phyloP scores from a whole-genome alignment of 2,888 invertebrate species.

The Folsomia candida region DNA sequence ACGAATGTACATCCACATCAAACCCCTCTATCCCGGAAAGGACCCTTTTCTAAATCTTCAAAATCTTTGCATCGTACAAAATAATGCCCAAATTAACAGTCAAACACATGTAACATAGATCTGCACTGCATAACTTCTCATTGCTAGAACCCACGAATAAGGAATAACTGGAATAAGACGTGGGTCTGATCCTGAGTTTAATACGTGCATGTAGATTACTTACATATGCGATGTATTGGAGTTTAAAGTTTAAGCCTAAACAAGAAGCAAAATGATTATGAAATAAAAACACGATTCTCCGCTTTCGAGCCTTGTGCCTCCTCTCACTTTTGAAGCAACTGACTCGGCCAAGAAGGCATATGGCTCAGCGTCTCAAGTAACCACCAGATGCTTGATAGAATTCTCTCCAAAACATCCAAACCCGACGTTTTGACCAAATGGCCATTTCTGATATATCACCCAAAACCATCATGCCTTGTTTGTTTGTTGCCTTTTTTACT shows the following conservation, averaged over 20 bases:
- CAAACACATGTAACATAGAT: neutral
- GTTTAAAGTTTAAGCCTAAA: neutral
- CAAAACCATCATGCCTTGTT: neutral
- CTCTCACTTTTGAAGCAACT: constrained; percentile 5
- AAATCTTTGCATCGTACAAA: neutral
- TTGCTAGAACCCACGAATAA: neutral
- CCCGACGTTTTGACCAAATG: constrained; percentile 33
- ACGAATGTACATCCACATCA: neutral
- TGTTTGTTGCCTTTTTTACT: neutral
- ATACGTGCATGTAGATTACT: too few species aligned
- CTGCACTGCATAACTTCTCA: neutral
- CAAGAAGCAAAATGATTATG: neutral
- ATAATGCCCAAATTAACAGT: neutral
- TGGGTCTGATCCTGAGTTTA: too few species aligned
- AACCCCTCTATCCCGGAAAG: neutral
- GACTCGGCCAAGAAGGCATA: constrained; percentile 39
- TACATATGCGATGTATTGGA: too few species aligned
- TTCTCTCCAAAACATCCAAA: constrained; percentile 46
- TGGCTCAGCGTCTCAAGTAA: constrained; percentile 48
- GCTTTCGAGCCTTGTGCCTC: constrained; percentile 11
- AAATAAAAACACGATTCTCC: constrained; percentile 17
- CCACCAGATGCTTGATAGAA: constrained; percentile 46
- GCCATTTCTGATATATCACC: constrained; percentile 33
- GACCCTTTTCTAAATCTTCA: neutral
- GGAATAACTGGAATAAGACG: neutral